Percentiles rank a stretch among this genome's conserved stretches.
Evolutionary conservation across 1,140 invertebrate species (phyloP).

Genomic region (Bicyclus anynana): DNA sequence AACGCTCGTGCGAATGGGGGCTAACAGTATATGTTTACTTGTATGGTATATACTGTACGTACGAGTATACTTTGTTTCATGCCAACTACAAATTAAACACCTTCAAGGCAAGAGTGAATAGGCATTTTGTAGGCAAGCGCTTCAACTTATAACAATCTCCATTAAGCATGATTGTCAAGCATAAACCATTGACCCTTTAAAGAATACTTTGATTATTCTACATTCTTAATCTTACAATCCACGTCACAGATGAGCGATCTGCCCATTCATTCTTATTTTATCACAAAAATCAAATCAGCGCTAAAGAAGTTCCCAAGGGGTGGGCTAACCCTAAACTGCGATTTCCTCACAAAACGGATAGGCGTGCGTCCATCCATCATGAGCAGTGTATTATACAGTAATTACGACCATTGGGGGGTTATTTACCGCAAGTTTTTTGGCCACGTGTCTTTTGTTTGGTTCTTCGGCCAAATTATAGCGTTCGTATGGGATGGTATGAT

Average conservation of each 20-base stretch:
- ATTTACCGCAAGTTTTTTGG: slow-evolving; percentile 1
- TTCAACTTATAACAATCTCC: no score
- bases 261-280: background rate
- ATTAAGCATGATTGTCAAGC: no score
- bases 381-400: slow-evolving; percentile 43
- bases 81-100: no score
- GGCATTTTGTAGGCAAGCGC: no score
- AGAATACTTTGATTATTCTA: background rate
- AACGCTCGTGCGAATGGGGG: no score
- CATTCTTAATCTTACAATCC: background rate
- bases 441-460: slow-evolving; percentile 54
- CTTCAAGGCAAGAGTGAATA: no score
- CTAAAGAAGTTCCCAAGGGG: slow-evolving; percentile 33
- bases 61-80: no score
- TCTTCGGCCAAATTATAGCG: slow-evolving; percentile 42
- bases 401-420: slow-evolving; percentile 32
- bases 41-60: no score
- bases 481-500: slow-evolving; percentile 12
- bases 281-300: slow-evolving; percentile 12
- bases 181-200: no score
- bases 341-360: slow-evolving; percentile 42
- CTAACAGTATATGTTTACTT: no score
- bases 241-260: background rate
- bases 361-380: slow-evolving; percentile 52
- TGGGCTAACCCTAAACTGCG: slow-evolving; percentile 20